A percentile compares a stretch with the other conserved stretches of the same genome.
Evolutionary conservation across 2,888 invertebrate genomes (phyloP).

Genomic region (Chrysolina americana): DNA sequence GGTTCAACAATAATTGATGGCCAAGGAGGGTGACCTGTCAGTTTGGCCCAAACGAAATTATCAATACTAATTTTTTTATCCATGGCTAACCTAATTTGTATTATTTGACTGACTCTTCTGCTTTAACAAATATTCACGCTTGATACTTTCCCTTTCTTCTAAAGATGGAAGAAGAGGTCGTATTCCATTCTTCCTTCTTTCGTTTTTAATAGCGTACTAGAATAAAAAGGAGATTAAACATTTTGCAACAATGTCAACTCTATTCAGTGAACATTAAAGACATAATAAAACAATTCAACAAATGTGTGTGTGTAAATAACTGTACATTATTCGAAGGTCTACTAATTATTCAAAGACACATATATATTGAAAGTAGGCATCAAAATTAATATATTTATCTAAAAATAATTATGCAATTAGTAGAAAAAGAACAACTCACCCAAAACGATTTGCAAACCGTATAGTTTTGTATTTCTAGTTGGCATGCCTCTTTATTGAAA

Average conservation of each 20-base stretch:
- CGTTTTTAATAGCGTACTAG: conserved; percentile 74
- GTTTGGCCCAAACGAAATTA: conserved; percentile 52
- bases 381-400: too few relatives aligned
- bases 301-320: too few relatives aligned
- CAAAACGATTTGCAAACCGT: conserved; percentile 86
- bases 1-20: conserved; percentile 52
- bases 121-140: conserved; percentile 60
- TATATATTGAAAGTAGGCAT: background rate
- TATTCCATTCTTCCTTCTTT: conserved; percentile 77
- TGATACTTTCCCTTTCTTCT: conserved; percentile 79
- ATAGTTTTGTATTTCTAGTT: conserved; percentile 81
- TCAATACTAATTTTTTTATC: conserved; percentile 35
- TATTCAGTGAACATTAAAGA: too few relatives aligned
- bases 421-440: too few relatives aligned
- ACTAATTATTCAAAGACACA: background rate
- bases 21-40: conserved; percentile 52
- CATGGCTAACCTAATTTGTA: conserved; percentile 5
- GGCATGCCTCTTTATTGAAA: conserved; percentile 78
- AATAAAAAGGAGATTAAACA: conserved; percentile 52
- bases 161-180: conserved; percentile 78
- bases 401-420: too few relatives aligned
- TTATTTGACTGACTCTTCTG: conserved; percentile 13
- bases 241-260: too few relatives aligned
- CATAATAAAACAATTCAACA: too few relatives aligned
- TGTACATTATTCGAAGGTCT: too few relatives aligned